A percentile compares a stretch with the other conserved stretches of the same genome.
Conservation (phyloP, 2,888 invertebrate species). For the Julus scanicus region DNA sequence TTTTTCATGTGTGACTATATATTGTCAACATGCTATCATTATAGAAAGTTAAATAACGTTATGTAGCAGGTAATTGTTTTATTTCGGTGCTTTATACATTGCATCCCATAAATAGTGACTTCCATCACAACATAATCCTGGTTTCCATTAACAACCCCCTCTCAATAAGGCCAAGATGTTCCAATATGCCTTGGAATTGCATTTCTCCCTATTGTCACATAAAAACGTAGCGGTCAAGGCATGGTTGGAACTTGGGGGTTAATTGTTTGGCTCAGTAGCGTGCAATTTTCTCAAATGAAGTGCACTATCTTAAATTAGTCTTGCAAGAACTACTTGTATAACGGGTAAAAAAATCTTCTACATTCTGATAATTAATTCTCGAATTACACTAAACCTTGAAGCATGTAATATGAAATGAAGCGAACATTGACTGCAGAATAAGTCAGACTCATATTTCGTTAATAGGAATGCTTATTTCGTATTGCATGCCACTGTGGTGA, state of each 20-base stretch:
- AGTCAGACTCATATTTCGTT: too few species aligned
- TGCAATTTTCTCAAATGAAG: background rate
- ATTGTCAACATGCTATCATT: too few species aligned
- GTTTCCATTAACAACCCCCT: background rate
- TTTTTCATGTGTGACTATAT: too few species aligned
- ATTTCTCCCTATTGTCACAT: background rate
- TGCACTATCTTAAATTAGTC: constrained; percentile 3
- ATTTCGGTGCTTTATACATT: background rate
- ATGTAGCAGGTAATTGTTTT: too few species aligned
- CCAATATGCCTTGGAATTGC: background rate
- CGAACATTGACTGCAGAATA: too few species aligned
- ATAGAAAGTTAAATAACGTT: too few species aligned
- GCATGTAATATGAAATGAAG: background rate
- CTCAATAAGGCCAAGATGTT: background rate
- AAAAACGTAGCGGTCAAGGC: background rate
- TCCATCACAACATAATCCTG: background rate
- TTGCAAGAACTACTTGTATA: background rate
- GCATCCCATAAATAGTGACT: background rate
- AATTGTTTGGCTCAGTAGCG: background rate
- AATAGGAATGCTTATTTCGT: too few species aligned
- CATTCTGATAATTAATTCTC: background rate
- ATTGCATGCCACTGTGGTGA: too few species aligned
- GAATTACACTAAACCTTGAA: background rate
- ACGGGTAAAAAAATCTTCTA: background rate
- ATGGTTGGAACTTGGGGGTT: background rate